Evolutionary conservation across 2,113 vertebrate species (phyloP).

Genomic region (Corynorhinus townsendii): DNA sequence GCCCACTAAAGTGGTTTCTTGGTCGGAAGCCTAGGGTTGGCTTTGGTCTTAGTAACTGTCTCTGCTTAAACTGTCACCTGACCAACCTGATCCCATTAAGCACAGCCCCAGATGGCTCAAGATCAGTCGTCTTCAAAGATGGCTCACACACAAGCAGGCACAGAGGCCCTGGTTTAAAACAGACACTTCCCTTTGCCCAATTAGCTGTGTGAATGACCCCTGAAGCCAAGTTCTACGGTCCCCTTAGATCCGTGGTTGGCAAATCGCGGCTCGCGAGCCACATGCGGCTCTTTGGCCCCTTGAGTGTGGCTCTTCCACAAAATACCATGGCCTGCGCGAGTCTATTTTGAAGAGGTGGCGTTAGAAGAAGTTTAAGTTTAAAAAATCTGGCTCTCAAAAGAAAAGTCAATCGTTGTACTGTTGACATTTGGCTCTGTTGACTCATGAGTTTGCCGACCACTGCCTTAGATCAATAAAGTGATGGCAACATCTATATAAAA

Average conservation of each 20-base stretch:
- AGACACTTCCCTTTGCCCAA: neutral
- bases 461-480: neutral
- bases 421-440: too few relatives aligned
- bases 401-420: too few relatives aligned
- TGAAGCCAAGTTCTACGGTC: neutral
- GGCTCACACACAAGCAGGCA: neutral
- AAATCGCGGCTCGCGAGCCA: too few relatives aligned
- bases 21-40: neutral
- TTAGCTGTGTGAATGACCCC: slow-evolving; percentile 27
- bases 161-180: slow-evolving; percentile 21
- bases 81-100: neutral
- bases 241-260: neutral
- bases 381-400: too few relatives aligned
- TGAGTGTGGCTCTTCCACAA: too few relatives aligned
- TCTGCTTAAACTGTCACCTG: neutral
- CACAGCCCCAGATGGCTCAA: neutral
- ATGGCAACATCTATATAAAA: neutral
- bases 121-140: slow-evolving; percentile 1
- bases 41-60: neutral
- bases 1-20: neutral
- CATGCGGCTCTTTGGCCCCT: too few relatives aligned
- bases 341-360: too few relatives aligned
- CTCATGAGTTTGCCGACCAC: too few relatives aligned
- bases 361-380: too few relatives aligned
- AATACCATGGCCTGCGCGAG: too few relatives aligned